Conservation (phyloP, 2,888 invertebrate genomes). For the Flabesymbios commensalis region DNA sequence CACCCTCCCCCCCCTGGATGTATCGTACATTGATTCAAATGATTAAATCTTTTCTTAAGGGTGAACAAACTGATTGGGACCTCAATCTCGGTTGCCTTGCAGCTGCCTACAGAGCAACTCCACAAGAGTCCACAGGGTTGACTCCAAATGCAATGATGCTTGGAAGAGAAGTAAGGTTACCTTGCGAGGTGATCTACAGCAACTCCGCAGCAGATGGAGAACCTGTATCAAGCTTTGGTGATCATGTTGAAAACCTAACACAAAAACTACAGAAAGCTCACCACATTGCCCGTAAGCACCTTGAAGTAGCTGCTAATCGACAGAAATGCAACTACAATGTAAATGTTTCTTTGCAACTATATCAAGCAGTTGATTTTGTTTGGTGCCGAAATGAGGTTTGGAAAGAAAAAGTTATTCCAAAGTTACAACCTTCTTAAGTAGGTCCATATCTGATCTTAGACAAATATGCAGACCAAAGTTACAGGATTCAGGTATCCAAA, state of each 20-base stretch:
- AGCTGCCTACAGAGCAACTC: conserved; percentile 3
- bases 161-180: conserved; percentile 4
- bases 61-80: background rate
- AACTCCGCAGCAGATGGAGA: background rate
- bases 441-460: background rate
- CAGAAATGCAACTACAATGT: background rate
- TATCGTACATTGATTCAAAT: background rate
- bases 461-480: background rate
- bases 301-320: background rate
- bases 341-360: background rate
- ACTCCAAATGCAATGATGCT: background rate
- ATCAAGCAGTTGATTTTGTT: background rate
- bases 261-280: background rate
- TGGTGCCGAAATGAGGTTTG: background rate
- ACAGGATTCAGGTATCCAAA: background rate
- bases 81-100: background rate
- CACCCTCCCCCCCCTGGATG: no score
- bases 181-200: background rate
- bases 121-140: background rate
- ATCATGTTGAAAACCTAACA: background rate
- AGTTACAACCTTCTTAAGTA: background rate
- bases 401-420: background rate
- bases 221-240: background rate
- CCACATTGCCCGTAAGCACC: background rate
- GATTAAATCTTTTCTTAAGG: background rate